Base-by-base conservation (phyloP, 2,797 vertebrate species). In the Melanogrammus aeglefinus region DNA sequence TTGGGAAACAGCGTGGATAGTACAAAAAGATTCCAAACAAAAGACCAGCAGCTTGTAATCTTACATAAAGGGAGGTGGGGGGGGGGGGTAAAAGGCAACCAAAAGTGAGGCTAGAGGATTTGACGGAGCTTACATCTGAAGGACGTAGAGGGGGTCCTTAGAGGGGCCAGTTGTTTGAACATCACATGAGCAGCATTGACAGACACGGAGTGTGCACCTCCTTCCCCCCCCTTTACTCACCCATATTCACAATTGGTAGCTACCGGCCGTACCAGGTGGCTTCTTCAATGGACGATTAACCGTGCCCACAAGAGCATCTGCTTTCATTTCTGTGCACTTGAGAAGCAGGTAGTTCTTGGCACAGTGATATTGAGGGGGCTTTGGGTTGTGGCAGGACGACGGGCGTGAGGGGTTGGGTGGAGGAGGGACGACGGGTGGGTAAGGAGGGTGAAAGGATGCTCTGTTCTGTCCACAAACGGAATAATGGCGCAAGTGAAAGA, bases 221-320 rank as follows among this genome's bases (percentile, higher is more conserved):
- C 24, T 84, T 91, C 91, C 57, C 7, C 77, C 86, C 63, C n/a
- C 4, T 1, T 24, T 4, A 6, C 84, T 90, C 88, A 84, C 85
- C 86, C 84, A 83, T 75, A 57, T 84, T 82, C 84, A 92, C 92
- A 89, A 82, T 93, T 93, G 86, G 90, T 90, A 93, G n/a, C n/a
- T 94, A 91, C 91, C 83, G 78, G 82, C 74, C 76, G 47, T 80
- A 79, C 82, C 81, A 33, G 78, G 87, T 85, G 81, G 79, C 84
- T n/a, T 90, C 90, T 91, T 91, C 89, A 90, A 80, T 92, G n/a
- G 90, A 90, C 89, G 92, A 89, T 91, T n/a, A n/a, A n/a, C n/a
- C n/a, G 88, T 88, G 82, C 84, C 84, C 80, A n/a, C 78, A 80
- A 82, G 83, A 90, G 88, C 82, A 76, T 87, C 89, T 87, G 88